Percentiles rank a stretch among this genome's conserved stretches.
phyloP scores from a whole-genome alignment of 2,888 invertebrate species.

The Philereme vetulata region DNA sequence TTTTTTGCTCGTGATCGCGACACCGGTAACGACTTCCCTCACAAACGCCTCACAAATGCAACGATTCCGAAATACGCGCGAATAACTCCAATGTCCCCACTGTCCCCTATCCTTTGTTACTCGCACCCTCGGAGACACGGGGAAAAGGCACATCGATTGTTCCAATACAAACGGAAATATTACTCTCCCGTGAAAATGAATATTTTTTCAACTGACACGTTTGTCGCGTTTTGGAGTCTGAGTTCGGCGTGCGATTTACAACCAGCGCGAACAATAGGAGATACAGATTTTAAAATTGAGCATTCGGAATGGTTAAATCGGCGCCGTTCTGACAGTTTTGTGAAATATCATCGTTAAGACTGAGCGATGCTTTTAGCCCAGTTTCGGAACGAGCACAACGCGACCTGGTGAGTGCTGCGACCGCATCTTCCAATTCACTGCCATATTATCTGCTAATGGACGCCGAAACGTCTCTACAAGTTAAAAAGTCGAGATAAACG shows the following conservation, averaged over 20 bases:
- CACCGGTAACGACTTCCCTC: slow-evolving; percentile 69
- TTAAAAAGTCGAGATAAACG: slow-evolving; percentile 24
- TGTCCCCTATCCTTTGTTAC: slow-evolving; percentile 54
- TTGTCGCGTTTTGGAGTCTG: slow-evolving; percentile 42
- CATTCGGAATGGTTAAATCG: slow-evolving; percentile 58
- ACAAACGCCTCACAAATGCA: slow-evolving; percentile 62
- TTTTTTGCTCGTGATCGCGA: slow-evolving; percentile 59
- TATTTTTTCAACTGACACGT: slow-evolving; percentile 58
- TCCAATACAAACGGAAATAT: slow-evolving; percentile 70
- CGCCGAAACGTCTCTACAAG: slow-evolving; percentile 27
- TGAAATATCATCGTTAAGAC: slow-evolving; percentile 62
- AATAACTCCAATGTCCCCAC: slow-evolving; percentile 46
- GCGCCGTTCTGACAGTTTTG: slow-evolving; percentile 55
- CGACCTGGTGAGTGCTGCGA: slow-evolving; percentile 66
- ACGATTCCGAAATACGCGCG: slow-evolving; percentile 60
- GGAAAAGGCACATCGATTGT: slow-evolving; percentile 66
- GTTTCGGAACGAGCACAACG: slow-evolving; percentile 63
- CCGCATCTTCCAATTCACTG: slow-evolving; percentile 62
- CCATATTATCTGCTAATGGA: slow-evolving; percentile 47
- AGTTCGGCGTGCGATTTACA: slow-evolving; percentile 32
- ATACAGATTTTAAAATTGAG: slow-evolving; percentile 48
- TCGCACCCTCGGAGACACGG: slow-evolving; percentile 42
- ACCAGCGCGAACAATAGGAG: slow-evolving; percentile 36
- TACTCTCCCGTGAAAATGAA: slow-evolving; percentile 60
- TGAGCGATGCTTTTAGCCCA: slow-evolving; percentile 70